Conservation (phyloP, 2,888 invertebrate species). For the Malacosoma neustria region DNA sequence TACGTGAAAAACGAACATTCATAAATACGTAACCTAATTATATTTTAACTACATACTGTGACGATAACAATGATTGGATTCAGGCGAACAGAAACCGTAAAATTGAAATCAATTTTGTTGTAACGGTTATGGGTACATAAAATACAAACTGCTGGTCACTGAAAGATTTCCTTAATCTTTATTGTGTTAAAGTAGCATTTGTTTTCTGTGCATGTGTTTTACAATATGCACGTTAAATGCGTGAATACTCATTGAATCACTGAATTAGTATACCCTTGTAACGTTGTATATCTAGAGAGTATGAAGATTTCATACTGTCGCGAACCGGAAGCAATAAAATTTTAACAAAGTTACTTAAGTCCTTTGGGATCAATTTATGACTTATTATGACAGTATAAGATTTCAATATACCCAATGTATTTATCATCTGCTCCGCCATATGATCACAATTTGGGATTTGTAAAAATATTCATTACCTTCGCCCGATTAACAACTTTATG, state of each 20-base stretch:
- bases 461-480: slow-evolving; percentile 32
- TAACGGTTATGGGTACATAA: slow-evolving; percentile 68
- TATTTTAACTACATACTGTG: slow-evolving; percentile 61
- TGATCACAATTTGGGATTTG: slow-evolving; percentile 61
- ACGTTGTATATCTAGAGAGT: too few species aligned
- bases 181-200: slow-evolving; percentile 13
- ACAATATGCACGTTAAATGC: neutral
- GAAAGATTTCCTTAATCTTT: slow-evolving; percentile 39
- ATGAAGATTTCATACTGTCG: too few species aligned
- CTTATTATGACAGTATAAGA: slow-evolving; percentile 59
- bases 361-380: slow-evolving; percentile 48
- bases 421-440: slow-evolving; percentile 56
- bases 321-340: slow-evolving; percentile 27
- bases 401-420: slow-evolving; percentile 66
- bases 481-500: slow-evolving; percentile 31
- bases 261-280: too few species aligned
- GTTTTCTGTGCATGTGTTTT: too few species aligned
- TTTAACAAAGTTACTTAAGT: slow-evolving; percentile 39
- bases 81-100: slow-evolving; percentile 70
- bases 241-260: too few species aligned
- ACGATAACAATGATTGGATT: slow-evolving; percentile 73
- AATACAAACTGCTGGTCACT: slow-evolving; percentile 49
- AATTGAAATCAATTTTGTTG: slow-evolving; percentile 71
- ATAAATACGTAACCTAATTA: slow-evolving; percentile 42
- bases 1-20: too few species aligned